phyloP scores from a whole-genome alignment of 2,888 invertebrate species.

The Sphaeridia pumilis region DNA sequence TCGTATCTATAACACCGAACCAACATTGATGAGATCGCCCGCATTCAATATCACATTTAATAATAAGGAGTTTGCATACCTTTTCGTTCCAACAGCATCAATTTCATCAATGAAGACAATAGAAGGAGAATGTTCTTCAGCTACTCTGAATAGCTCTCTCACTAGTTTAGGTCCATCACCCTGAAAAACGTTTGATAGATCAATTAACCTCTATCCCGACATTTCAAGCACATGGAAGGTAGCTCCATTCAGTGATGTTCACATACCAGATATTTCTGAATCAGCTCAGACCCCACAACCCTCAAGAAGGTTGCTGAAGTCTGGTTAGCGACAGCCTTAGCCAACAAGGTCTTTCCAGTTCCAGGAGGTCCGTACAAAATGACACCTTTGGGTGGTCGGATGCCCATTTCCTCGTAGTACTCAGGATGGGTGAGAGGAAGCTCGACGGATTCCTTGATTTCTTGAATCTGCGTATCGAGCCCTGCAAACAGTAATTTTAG shows the following conservation, averaged over 20 bases:
- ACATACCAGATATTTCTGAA: conserved; percentile 90
- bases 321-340: conserved; percentile 99
- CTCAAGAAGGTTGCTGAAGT: conserved; percentile 97
- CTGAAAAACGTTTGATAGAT: conserved; percentile 5
- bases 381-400: conserved; percentile 98
- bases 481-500: conserved; percentile 41
- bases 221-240: no score
- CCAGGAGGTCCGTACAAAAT: conserved; percentile 82
- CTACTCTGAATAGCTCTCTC: conserved; percentile 94
- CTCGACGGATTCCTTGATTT: conserved; percentile 97
- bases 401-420: conserved; percentile 99
- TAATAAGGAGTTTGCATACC: conserved; percentile 5
- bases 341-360: conserved; percentile 93
- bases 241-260: no score
- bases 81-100: conserved; percentile 46
- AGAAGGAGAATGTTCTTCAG: conserved; percentile 98
- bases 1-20: conserved; percentile 56
- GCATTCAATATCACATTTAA: background rate
- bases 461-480: conserved; percentile 92
- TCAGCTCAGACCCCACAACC: conserved; percentile 98
- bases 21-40: background rate
- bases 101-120: conserved; percentile 99
- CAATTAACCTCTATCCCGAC: no score
- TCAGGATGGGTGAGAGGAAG: conserved; percentile 97
- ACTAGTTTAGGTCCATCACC: conserved; percentile 99